phyloP scores from a whole-genome alignment of 2,888 invertebrate genomes.

The Phalera bucephala region DNA sequence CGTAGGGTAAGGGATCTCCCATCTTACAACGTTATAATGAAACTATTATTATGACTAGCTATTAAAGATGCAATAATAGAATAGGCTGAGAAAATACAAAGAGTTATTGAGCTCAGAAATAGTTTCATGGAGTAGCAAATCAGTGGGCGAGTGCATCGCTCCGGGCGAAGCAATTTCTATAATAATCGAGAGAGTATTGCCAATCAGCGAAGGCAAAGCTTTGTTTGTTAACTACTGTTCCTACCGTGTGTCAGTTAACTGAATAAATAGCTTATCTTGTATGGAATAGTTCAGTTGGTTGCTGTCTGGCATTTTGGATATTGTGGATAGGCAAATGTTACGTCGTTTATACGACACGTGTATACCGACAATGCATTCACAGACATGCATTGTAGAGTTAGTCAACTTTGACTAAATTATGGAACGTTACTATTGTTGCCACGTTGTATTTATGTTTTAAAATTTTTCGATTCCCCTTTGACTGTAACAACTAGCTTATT shows the following conservation, averaged over 20 bases:
- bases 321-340: conserved; percentile 22
- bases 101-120: background rate
- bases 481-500: conserved; percentile 1
- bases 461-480: background rate
- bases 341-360: conserved; percentile 11
- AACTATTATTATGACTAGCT: too few relatives aligned
- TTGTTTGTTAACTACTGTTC: conserved; percentile 30
- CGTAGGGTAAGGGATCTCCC: too few relatives aligned
- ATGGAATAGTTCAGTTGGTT: conserved; percentile 15
- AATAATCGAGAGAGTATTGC: conserved; percentile 38
- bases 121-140: conserved; percentile 18
- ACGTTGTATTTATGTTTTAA: background rate
- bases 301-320: conserved; percentile 18
- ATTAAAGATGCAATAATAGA: background rate
- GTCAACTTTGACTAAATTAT: background rate
- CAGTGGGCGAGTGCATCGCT: conserved; percentile 17
- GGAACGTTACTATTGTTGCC: background rate
- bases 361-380: background rate
- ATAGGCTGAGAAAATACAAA: background rate
- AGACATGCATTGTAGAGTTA: background rate
- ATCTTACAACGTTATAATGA: too few relatives aligned
- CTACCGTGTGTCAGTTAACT: conserved; percentile 31
- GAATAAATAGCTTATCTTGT: conserved; percentile 11
- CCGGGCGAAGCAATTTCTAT: conserved; percentile 38
- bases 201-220: conserved; percentile 31